Evolutionary conservation across 1,140 invertebrate genomes (phyloP).

Genomic region (Trialeurodes vaporariorum): DNA sequence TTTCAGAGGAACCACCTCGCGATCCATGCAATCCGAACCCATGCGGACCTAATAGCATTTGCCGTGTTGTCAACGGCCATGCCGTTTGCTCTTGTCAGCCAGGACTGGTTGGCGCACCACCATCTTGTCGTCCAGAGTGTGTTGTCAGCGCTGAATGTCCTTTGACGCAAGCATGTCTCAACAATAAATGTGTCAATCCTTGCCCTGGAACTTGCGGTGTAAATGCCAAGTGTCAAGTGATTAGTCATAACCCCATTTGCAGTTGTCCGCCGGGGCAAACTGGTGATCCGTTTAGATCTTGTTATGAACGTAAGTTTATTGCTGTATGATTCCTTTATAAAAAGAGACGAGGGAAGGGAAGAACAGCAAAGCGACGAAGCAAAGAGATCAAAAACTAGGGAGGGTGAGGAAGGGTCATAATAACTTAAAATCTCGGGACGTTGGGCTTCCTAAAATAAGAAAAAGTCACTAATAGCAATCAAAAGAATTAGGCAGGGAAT

Average conservation of each 20-base stretch:
- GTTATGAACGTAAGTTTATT: constrained; percentile 33
- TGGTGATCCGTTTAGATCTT: constrained; percentile 46
- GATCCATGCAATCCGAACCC: constrained; percentile 52
- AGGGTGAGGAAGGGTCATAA: too few relatives aligned
- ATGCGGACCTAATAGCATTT: constrained; percentile 48
- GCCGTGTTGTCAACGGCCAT: constrained; percentile 38
- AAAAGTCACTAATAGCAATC: too few relatives aligned
- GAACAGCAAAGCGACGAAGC: too few relatives aligned
- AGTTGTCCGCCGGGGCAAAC: constrained; percentile 40
- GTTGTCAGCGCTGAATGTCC: constrained; percentile 56
- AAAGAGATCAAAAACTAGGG: too few relatives aligned
- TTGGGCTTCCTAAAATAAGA: too few relatives aligned
- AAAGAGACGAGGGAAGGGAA: too few relatives aligned
- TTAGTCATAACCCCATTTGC: constrained; percentile 45
- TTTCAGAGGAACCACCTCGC: constrained; percentile 24
- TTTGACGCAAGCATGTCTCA: constrained; percentile 53
- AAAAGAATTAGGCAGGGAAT: too few relatives aligned
- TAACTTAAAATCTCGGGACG: too few relatives aligned
- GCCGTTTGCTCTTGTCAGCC: constrained; percentile 43
- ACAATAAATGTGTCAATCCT: constrained; percentile 56
- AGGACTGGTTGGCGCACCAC: constrained; percentile 48
- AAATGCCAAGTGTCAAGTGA: constrained; percentile 43
- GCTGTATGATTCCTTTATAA: too few relatives aligned
- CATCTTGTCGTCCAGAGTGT: constrained; percentile 61
- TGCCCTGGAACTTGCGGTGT: constrained; percentile 57